phyloP scores from a whole-genome alignment of 1,140 invertebrate species.

The Drosophila santomea region DNA sequence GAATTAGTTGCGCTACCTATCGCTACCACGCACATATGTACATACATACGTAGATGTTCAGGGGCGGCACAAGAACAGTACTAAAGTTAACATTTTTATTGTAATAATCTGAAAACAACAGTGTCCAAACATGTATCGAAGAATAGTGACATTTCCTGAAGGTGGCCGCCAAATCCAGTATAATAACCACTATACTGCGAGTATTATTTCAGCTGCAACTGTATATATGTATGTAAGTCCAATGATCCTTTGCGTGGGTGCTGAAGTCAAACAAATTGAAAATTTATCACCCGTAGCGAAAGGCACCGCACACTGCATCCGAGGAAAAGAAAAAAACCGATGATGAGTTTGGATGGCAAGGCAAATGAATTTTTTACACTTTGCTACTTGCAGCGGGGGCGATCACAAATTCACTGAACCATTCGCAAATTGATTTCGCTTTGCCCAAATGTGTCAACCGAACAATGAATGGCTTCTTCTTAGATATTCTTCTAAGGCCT shows the following conservation, averaged over 20 bases:
- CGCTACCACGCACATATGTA: too few relatives aligned
- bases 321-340: conserved; percentile 15
- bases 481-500: neutral
- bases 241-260: conserved; percentile 43
- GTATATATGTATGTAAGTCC: neutral
- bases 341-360: conserved; percentile 71
- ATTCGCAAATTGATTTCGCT: conserved; percentile 77
- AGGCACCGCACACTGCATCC: conserved; percentile 12
- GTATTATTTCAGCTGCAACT: neutral
- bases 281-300: conserved; percentile 73
- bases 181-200: neutral
- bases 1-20: conserved; percentile 72
- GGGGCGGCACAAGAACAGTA: neutral
- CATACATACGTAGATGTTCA: neutral
- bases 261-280: conserved; percentile 81
- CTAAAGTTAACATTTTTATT: neutral
- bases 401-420: conserved; percentile 49
- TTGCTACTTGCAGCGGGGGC: conserved; percentile 7
- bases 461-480: conserved; percentile 26
- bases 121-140: too few relatives aligned
- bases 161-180: too few relatives aligned
- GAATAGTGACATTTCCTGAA: too few relatives aligned
- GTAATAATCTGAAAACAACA: too few relatives aligned
- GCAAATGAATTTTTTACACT: conserved; percentile 78
- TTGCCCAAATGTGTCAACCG: conserved; percentile 55